Evolutionary conservation across 2,797 vertebrate genomes (phyloP).

Genomic region (Lacerta bilineata): DNA sequence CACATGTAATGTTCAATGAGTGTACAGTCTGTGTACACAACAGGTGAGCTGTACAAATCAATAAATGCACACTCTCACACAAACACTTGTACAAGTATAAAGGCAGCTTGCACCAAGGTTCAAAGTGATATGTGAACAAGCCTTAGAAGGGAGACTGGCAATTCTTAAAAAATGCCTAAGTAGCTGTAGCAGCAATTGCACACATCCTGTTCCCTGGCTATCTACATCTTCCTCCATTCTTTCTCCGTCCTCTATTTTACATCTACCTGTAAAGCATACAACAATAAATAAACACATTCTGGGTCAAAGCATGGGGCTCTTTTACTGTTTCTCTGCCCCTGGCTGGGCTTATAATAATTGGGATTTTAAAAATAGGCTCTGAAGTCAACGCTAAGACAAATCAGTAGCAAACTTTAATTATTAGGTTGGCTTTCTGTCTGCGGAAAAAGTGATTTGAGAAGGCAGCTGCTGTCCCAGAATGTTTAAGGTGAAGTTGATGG

Average conservation of each 20-base stretch:
- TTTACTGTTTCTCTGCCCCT: not conserved
- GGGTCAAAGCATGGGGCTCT: not conserved
- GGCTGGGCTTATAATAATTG: constrained; percentile 30
- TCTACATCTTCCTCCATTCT: not conserved
- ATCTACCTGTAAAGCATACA: not conserved
- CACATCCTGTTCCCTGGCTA: too few relatives aligned
- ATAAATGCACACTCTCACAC: too few relatives aligned
- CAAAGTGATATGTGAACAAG: too few relatives aligned
- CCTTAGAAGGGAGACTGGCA: not conserved
- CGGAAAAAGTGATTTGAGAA: constrained; percentile 62
- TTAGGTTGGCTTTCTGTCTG: constrained; percentile 48
- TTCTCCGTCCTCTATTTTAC: not conserved
- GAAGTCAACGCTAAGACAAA: constrained; percentile 24
- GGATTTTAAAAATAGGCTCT: constrained; percentile 13
- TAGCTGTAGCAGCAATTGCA: not conserved
- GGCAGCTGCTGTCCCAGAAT: constrained; percentile 51
- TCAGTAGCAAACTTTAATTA: constrained; percentile 47
- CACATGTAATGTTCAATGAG: too few relatives aligned
- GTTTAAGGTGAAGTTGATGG: constrained; percentile 32
- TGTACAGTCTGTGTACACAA: too few relatives aligned
- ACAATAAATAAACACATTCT: not conserved
- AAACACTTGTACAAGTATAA: too few relatives aligned
- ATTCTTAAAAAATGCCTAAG: not conserved
- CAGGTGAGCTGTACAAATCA: too few relatives aligned
- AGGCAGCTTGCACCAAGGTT: too few relatives aligned